Evolutionary conservation across 2,888 invertebrate genomes (phyloP).

Genomic region (Thymelicus sylvestris): DNA sequence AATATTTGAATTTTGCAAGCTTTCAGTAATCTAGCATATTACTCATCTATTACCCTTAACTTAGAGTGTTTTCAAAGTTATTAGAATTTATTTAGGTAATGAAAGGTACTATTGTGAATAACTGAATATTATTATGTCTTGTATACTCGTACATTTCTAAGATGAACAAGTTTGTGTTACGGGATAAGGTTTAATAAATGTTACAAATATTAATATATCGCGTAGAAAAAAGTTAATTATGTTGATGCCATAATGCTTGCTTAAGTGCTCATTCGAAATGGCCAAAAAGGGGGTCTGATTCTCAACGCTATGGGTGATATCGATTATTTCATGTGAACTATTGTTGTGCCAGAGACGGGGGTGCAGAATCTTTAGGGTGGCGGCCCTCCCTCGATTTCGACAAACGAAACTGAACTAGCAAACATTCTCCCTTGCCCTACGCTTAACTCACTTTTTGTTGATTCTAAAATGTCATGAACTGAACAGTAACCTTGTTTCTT

Average conservation of each 20-base stretch:
- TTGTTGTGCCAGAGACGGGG: slow-evolving; percentile 71
- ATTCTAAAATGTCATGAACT: slow-evolving; percentile 25
- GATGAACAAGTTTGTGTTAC: too few species aligned
- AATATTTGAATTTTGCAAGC: slow-evolving; percentile 11
- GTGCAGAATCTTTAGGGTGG: slow-evolving; percentile 76
- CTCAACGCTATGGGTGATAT: slow-evolving; percentile 57
- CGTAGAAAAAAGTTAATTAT: slow-evolving; percentile 1
- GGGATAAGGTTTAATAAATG: too few species aligned
- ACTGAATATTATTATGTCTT: too few species aligned
- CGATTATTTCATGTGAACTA: slow-evolving; percentile 79
- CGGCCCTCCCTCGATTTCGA: slow-evolving; percentile 49
- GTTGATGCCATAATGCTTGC: slow-evolving; percentile 29
- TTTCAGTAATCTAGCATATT: neutral
- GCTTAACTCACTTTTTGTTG: slow-evolving; percentile 33
- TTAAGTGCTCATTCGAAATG: slow-evolving; percentile 32
- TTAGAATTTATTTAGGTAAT: neutral
- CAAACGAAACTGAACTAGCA: slow-evolving; percentile 39
- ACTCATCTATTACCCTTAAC: neutral
- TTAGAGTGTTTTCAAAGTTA: neutral
- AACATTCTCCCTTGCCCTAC: slow-evolving; percentile 29
- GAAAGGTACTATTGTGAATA: too few species aligned
- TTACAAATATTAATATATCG: neutral
- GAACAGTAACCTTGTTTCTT: slow-evolving; percentile 29
- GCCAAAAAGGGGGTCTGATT: slow-evolving; percentile 38
- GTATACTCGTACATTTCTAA: too few species aligned